Conservation (phyloP, 2,113 vertebrate species). For the Serilophus lunatus region DNA sequence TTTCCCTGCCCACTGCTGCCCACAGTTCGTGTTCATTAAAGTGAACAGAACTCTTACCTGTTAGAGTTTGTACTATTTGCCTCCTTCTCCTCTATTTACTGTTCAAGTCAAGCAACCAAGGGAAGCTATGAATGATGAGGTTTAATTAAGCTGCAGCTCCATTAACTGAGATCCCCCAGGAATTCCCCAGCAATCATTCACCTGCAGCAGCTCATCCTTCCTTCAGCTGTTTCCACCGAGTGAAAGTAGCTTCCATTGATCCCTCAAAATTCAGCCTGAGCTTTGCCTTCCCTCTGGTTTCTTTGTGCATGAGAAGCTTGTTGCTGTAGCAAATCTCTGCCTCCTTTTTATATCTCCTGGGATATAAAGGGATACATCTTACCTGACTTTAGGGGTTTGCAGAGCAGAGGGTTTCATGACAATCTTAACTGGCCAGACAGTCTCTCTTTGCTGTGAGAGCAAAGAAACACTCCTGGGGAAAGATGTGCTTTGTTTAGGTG, state of each 20-base stretch:
- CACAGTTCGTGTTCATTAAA: rapidly evolving
- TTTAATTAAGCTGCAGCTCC: conserved; percentile 23
- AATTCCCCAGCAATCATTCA: not conserved
- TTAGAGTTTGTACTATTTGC: not conserved
- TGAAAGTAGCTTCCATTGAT: not conserved
- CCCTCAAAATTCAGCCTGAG: not conserved
- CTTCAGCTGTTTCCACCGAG: not conserved
- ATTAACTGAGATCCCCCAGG: not conserved
- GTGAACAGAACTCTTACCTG: not conserved
- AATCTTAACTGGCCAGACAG: not conserved
- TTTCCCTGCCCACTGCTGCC: not conserved
- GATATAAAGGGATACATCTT: not conserved
- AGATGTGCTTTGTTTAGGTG: not conserved
- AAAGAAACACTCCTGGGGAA: not conserved
- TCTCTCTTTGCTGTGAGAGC: not conserved
- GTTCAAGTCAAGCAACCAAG: not conserved
- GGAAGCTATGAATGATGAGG: not conserved
- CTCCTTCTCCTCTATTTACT: not conserved
- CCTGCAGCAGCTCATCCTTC: not conserved
- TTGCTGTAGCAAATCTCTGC: not conserved
- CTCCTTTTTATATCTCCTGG: not conserved
- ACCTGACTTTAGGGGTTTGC: not conserved
- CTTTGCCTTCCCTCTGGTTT: not conserved
- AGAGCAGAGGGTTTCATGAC: not conserved
- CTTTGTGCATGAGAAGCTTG: not conserved